Conservation (phyloP, 2,888 invertebrate genomes). For the Acrocyrtus sp. region DNA sequence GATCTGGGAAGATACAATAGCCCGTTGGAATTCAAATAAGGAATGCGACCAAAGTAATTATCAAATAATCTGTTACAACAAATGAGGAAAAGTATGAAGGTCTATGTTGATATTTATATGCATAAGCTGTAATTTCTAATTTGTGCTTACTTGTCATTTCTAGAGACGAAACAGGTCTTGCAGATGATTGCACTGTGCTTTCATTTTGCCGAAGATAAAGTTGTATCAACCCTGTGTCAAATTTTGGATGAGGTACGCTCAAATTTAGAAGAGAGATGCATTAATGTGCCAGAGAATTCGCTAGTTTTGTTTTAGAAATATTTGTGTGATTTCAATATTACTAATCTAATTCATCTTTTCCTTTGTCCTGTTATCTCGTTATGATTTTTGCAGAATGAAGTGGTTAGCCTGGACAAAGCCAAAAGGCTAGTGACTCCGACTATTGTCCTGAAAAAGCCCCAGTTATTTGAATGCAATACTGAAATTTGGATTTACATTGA, state of each 20-base stretch:
- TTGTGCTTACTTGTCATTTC: not conserved
- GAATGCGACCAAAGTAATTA: not conserved
- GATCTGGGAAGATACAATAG: not conserved
- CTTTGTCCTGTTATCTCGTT: not conserved
- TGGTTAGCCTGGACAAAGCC: not conserved
- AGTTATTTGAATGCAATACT: slow-evolving; percentile 20
- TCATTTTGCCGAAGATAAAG: slow-evolving; percentile 12
- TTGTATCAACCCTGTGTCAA: slow-evolving; percentile 3
- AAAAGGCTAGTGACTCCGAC: slow-evolving; percentile 37
- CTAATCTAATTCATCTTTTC: no score
- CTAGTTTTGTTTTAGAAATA: not conserved
- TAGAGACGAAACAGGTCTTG: slow-evolving; percentile 16
- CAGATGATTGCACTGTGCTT: slow-evolving; percentile 23
- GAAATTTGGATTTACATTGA: slow-evolving; percentile 51
- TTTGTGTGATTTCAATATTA: no score
- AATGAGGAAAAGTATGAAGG: not conserved
- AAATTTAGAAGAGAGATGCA: not conserved
- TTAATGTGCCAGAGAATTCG: not conserved
- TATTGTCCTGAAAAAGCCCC: slow-evolving; percentile 22
- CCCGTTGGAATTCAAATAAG: not conserved
- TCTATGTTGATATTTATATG: not conserved
- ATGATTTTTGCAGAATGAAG: slow-evolving; percentile 5
- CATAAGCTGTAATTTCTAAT: no score
- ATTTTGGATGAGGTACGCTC: slow-evolving; percentile 8
- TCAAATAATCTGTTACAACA: not conserved